A percentile compares a stretch with the other conserved stretches of the same genome.
phyloP scores from a whole-genome alignment of 1,140 invertebrate genomes.

The Ctenoplectra terminalis region DNA sequence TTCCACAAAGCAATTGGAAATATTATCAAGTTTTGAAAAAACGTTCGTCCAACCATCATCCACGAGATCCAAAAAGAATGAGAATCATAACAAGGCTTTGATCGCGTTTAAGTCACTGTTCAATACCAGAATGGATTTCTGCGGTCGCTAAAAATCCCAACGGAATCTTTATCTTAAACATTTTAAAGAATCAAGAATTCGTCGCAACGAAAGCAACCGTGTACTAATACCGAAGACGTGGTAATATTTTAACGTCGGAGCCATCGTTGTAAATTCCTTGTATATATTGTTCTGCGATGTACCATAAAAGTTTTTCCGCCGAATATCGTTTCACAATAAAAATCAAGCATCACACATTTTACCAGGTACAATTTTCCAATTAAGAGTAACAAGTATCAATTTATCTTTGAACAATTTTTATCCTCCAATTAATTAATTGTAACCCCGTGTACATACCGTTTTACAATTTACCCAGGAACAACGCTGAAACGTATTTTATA shows the following conservation, averaged over 20 bases:
- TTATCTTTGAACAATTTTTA: background rate
- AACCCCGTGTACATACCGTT: constrained; percentile 6
- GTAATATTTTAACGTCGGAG: background rate
- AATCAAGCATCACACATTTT: background rate
- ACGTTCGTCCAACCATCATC: background rate
- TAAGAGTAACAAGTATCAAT: background rate
- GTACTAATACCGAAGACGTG: background rate
- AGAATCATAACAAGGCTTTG: constrained; percentile 25
- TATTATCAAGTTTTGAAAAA: constrained; percentile 51
- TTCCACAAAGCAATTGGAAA: background rate
- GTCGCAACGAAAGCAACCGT: too few species aligned
- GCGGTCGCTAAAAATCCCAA: background rate
- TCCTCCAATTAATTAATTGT: background rate
- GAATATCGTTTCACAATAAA: background rate
- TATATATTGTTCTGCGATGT: background rate
- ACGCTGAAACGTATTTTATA: background rate
- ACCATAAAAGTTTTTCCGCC: background rate
- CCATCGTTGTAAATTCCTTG: background rate
- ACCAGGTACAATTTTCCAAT: background rate
- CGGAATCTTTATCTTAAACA: too few species aligned
- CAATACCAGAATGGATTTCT: background rate
- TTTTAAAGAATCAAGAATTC: too few species aligned
- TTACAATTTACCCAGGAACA: background rate
- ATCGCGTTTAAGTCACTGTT: constrained; percentile 40
- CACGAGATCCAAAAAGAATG: background rate